These are phyloP conservation scores for Chorisops tibialis DNA, from an alignment of 2,888 invertebrate species.

Conservation along the genomic window DNA sequence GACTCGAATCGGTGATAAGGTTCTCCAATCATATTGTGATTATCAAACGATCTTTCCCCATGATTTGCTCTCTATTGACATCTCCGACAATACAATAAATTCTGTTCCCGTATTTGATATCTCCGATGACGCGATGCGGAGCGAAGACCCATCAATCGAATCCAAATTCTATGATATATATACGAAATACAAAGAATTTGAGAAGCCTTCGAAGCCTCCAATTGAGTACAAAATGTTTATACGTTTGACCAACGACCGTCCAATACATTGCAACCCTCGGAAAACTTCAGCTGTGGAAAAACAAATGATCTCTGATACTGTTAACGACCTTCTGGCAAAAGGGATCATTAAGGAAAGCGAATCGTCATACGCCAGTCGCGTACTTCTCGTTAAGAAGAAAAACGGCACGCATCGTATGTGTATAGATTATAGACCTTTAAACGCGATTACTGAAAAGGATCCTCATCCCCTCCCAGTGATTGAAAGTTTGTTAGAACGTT, in stretches of 20 bases:
- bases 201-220: background rate
- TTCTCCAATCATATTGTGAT: background rate
- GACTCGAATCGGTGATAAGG: background rate
- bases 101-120: background rate
- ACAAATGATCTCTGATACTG: background rate
- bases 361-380: background rate
- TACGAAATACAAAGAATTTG: background rate
- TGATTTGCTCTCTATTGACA: background rate
- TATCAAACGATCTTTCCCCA: background rate
- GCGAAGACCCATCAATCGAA: background rate
- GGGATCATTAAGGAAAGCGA: background rate
- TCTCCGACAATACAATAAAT: background rate
- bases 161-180: background rate
- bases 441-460: background rate
- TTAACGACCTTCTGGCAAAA: background rate
- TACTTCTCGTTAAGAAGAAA: background rate
- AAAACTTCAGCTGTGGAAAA: background rate
- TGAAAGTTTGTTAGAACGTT: background rate
- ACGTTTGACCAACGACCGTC: background rate
- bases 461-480: too few species aligned
- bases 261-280: background rate
- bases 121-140: background rate
- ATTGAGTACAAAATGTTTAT: background rate
- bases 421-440: background rate
- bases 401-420: background rate